Conservation (phyloP, 2,888 invertebrate species). For the Eupithecia subumbrata region DNA sequence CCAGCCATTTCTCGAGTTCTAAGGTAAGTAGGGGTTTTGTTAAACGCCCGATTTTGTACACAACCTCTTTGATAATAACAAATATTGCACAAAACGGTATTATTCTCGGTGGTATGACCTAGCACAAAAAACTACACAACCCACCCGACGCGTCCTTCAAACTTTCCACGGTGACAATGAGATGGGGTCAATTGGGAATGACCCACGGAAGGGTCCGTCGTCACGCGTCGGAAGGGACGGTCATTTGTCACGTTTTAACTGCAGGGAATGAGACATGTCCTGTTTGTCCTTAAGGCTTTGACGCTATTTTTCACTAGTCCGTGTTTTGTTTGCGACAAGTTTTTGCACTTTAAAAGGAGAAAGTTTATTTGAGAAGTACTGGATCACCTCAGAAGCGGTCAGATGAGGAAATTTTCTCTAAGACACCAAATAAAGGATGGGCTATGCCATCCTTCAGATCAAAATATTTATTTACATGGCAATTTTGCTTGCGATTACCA, state of each 20-base stretch:
- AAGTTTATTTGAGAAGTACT: not conserved
- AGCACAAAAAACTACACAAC: not conserved
- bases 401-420: not conserved
- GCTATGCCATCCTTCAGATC: not conserved
- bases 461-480: not conserved
- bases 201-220: constrained; percentile 37
- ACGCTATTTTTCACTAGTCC: constrained; percentile 40
- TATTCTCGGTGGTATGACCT: not conserved
- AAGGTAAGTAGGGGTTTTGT: not conserved
- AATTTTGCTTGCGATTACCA: not conserved
- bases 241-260: constrained; percentile 68
- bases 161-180: constrained; percentile 26
- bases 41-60: not conserved
- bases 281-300: constrained; percentile 49
- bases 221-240: constrained; percentile 50
- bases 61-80: not conserved
- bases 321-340: constrained; percentile 33
- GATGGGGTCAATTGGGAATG: constrained; percentile 13
- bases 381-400: not conserved
- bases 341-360: constrained; percentile 19
- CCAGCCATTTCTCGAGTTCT: not conserved
- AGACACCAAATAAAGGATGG: not conserved
- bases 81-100: not conserved
- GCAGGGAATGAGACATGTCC: constrained; percentile 55
- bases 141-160: not conserved